Evolutionary conservation across 2,797 vertebrate genomes (phyloP), one percentile per base, ranked within the genome.

Genomic region (Lophius americanus): DNA sequence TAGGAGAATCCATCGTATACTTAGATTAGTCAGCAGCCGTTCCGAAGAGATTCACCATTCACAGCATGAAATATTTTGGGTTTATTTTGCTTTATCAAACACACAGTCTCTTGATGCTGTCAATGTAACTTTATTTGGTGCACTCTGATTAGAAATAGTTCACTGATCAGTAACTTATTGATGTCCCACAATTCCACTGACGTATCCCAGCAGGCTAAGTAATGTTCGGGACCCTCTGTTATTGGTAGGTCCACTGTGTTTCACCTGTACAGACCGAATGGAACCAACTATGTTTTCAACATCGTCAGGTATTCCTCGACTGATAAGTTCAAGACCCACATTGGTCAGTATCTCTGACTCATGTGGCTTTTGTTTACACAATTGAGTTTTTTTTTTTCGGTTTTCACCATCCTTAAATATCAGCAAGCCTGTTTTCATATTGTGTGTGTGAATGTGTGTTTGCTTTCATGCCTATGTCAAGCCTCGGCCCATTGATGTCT

Each of bases 281-380:
- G 76, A 83, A 78, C 68, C 75, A 70, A 37, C 68, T 9, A 36
- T 42, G 64, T 56, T 43, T 64, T 48, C 53, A 53, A 14, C 81
- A 73, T 81, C 75, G 69, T 53, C 64, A 76, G 81, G 64, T 58
- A 75, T 78, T 50, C 61, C 67, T 64, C 14, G 42, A 67, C 77
- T 76, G 86, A 85, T 77, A 60, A 75, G 88, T 78, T 91, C 83
- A 76, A 39, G 81, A 81, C 81, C 76, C 79, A 38, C 58, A 37
- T 50, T 6, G 4, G 61, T 68, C 70, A 38, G 49, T 14, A 33
- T 73, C 71, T 56, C 54, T 42, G 54, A 68, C 58, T 85, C 48
- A 4, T 76, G 85, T 37, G 51, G 58, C 67, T 82, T 85, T 86
- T 87, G 78, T 87, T 86, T 81, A 79, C 64, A 23, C 46, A 64